Base-by-base conservation (phyloP, 2,113 vertebrate species). In the Strix uralensis region DNA sequence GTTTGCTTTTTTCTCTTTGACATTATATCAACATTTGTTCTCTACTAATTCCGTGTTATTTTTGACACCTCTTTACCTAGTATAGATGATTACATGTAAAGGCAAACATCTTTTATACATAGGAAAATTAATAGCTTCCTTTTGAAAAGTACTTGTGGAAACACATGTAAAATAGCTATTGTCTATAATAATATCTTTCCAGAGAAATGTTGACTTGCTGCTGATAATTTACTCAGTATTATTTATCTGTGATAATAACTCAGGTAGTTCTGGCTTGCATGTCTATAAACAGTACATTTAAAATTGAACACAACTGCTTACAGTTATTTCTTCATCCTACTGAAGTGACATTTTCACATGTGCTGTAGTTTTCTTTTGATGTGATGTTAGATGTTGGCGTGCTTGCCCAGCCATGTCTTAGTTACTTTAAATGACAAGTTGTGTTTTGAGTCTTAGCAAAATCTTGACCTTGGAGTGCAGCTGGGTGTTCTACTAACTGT, bases 401-500 rank as follows among this genome's bases (percentile, higher is more conserved):
- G 18, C 8, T 44, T 94, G 81, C 23, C 38, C 42, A 92, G 65
- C 57, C 23, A 71, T 42, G 25, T 57, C 16, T 84, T 63, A 55
- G 32, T 84, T 95, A 44, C 57, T 66, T 90, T 71, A 96, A 83
- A 75, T 0, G 55, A 93, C 30, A 89, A 69, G 11, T 52, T 89
- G 30, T 46, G 52, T 88, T 96, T 91, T 89, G 63, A 90, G 22
- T 75, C 47, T 63, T 93, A 91, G 88, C 52, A 29, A 96, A 95
- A 87, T 83, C 61, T 51, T 92, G 95, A 93, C 88, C 92, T 95
- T 97, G 87, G 86, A 95, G 32, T 13, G 21, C 92, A 97, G 92
- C 92, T 96, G 95, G 58, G 18, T 63, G 49, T 93, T 98, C 94
- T 94, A 77, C 89, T 94, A 79, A 79, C 86, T 97, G 95, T 95